Percentiles rank a stretch among this genome's conserved stretches.
Conservation (phyloP, 2,888 invertebrate species). For the Odontomyia ornata region DNA sequence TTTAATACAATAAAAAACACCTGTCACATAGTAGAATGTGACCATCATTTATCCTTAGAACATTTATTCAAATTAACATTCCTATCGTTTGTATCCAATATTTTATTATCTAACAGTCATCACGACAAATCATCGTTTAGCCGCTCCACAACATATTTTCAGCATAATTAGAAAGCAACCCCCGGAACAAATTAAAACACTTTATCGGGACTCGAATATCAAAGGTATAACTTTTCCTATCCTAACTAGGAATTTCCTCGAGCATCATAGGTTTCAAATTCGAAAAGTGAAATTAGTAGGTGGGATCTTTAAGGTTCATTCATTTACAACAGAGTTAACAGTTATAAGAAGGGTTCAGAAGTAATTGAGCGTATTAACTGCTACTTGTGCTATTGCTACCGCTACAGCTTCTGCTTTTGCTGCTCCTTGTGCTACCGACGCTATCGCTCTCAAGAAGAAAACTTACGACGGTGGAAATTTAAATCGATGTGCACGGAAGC, state of each 20-base stretch:
- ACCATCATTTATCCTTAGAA: no score
- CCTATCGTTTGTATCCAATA: no score
- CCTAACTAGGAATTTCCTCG: neutral
- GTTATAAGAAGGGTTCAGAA: conserved; percentile 30
- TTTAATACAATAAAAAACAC: no score
- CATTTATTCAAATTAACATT: no score
- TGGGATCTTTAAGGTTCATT: no score
- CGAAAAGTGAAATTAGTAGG: neutral
- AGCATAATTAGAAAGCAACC: conserved; percentile 4
- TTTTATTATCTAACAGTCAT: no score
- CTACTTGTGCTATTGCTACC: conserved; percentile 6
- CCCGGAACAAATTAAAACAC: conserved; percentile 25
- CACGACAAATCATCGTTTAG: neutral
- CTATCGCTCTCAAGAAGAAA: neutral
- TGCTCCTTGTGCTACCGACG: neutral
- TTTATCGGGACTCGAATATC: conserved; percentile 21
- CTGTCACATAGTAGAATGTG: no score
- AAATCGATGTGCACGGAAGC: conserved; percentile 33
- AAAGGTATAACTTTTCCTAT: conserved; percentile 33
- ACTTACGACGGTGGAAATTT: neutral
- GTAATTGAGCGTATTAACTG: conserved; percentile 42
- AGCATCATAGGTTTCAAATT: neutral
- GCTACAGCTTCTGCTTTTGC: conserved; percentile 23
- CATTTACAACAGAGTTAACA: conserved; percentile 15
- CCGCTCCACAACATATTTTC: neutral